Evolutionary conservation across 2,888 invertebrate species (phyloP).

Genomic region (Quadroppia sp.): DNA sequence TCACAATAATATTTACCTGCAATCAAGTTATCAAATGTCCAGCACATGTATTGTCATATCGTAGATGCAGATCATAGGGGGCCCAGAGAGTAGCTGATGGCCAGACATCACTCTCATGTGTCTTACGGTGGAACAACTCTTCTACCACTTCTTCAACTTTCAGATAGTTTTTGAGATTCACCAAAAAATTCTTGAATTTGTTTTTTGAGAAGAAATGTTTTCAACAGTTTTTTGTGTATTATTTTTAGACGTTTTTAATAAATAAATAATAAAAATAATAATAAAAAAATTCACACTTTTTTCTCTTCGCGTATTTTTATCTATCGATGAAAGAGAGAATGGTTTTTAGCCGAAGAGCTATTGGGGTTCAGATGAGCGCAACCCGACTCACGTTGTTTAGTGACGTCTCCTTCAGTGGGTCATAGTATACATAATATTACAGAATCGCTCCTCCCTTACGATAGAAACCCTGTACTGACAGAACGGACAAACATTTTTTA

Average conservation of each 20-base stretch:
- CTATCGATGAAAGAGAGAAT: background rate
- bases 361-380: background rate
- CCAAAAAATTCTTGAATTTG: too few species aligned
- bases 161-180: too few species aligned
- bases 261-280: background rate
- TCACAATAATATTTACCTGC: too few species aligned
- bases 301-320: background rate
- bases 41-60: background rate
- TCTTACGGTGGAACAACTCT: too few species aligned
- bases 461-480: background rate
- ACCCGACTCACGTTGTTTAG: background rate
- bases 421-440: conserved; percentile 14
- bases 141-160: background rate
- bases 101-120: background rate
- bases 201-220: too few species aligned
- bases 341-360: conserved; percentile 9
- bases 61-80: background rate
- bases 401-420: conserved; percentile 15
- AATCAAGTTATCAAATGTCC: background rate
- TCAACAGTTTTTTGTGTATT: too few species aligned
- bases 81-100: background rate
- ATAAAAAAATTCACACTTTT: too few species aligned
- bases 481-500: background rate
- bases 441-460: background rate
- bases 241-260: background rate